Evolutionary conservation across 92 coral and sea anemone genomes (phyloP).

Genomic region (Umimayanthus chanpuru): DNA sequence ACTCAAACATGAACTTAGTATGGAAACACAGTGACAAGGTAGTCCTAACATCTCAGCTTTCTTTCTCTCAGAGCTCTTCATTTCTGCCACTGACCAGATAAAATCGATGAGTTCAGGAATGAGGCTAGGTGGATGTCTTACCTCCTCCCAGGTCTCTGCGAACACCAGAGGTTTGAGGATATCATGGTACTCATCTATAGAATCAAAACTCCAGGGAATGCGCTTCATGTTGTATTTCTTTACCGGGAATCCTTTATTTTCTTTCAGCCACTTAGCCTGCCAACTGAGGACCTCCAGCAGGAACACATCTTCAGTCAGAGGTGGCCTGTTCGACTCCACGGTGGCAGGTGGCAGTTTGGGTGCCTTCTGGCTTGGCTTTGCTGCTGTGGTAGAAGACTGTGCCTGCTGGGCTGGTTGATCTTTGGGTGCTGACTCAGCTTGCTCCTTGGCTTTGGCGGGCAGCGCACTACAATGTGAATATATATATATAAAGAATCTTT

Average conservation of each 20-base stretch:
- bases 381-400: background rate
- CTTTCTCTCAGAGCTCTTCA: background rate
- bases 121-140: slow-evolving; percentile 20
- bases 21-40: background rate
- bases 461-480: background rate
- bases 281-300: slow-evolving; percentile 56
- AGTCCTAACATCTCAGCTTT: background rate
- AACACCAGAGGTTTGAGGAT: slow-evolving; percentile 73
- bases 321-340: slow-evolving; percentile 33
- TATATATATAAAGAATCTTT: too few relatives aligned
- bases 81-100: background rate
- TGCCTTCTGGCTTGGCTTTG: slow-evolving; percentile 20
- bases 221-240: slow-evolving; percentile 32
- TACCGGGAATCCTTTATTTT: slow-evolving; percentile 13
- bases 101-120: background rate
- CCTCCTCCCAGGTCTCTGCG: slow-evolving; percentile 92
- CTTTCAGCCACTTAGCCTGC: slow-evolving; percentile 56
- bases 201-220: slow-evolving; percentile 67
- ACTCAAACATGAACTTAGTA: too few relatives aligned
- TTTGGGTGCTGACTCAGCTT: background rate
- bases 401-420: background rate
- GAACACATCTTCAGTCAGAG: slow-evolving; percentile 69
- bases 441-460: background rate
- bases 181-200: slow-evolving; percentile 75
- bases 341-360: slow-evolving; percentile 48